Base-by-base conservation (phyloP, 2,797 vertebrate genomes). In the Falco biarmicus region DNA sequence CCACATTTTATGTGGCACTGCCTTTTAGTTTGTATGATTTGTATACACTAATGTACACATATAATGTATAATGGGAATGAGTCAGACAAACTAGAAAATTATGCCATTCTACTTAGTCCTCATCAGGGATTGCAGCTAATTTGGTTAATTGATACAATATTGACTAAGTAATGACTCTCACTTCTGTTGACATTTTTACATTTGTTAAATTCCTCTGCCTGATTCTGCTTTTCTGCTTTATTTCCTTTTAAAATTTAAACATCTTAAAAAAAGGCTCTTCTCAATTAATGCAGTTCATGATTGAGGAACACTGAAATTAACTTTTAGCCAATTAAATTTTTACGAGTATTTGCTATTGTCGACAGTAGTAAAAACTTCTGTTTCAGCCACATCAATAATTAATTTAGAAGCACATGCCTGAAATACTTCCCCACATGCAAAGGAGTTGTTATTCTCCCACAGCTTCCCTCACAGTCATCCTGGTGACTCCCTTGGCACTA, bases 321-420 rank as follows among this genome's bases (percentile, higher is more conserved):
- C 96, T 97, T 97, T 96, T 89, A 84, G 61, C 91, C 94, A 86
- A 94, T 97, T 97, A 97, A 97, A 96, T 96, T 97, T 98, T 98
- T 96, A 97, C 91, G 95, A 97, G 95, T 94, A 91, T 97, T 98
- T 97, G 95, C 95, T 93, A 94, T 97, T 97, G 95, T 97, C 95
- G 82, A 96, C 97, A 97, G 95, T 97, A 93, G 95, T 97, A 97
- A 96, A 98, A 97, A 97, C 96, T 97, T 97, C 96, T 97, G 92
- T 97, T 96, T 87, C 94, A 96, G 84, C 71, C 53, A 61, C 91
- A 92, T 98, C 92, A 97, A 97, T 97, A 97, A 97, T 98, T 98
- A 93, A 98, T 94, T 92, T 87, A 80, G 90, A 86, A 96, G 93
- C 93, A 92, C 95, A 97, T 94, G 94, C 96, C 97, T 96, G 93